phyloP scores from a whole-genome alignment of 2,888 invertebrate species.

The Lasius platythorax region DNA sequence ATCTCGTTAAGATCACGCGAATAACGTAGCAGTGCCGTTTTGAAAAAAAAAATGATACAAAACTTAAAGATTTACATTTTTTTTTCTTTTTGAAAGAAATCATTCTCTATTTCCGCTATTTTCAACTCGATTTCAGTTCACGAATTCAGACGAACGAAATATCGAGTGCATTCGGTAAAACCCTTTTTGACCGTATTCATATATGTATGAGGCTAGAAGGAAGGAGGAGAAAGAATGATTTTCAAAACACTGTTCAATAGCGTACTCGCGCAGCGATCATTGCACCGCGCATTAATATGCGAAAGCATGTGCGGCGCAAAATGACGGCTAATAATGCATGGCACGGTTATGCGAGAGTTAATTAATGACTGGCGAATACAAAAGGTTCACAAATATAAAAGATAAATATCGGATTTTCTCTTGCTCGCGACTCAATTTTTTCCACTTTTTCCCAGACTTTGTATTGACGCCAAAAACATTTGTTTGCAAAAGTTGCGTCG shows the following conservation, averaged over 20 bases:
- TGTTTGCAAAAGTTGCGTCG: slow-evolving; percentile 21
- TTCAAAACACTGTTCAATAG: slow-evolving; percentile 35
- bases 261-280: slow-evolving; percentile 36
- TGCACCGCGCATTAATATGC: slow-evolving; percentile 52
- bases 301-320: slow-evolving; percentile 43
- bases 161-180: slow-evolving; percentile 14
- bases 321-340: slow-evolving; percentile 55
- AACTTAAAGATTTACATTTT: not conserved
- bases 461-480: not conserved
- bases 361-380: slow-evolving; percentile 52
- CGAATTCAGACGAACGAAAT: slow-evolving; percentile 3
- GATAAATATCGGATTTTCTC: slow-evolving; percentile 35
- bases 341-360: slow-evolving; percentile 54
- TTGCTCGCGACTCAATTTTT: slow-evolving; percentile 26
- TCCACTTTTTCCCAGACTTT: not conserved
- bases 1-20: not conserved
- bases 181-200: slow-evolving; percentile 18
- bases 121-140: not conserved
- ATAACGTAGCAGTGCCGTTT: not conserved
- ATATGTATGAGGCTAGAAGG: slow-evolving; percentile 40
- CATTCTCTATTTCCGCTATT: not conserved
- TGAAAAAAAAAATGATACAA: not conserved
- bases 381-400: slow-evolving; percentile 45
- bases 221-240: slow-evolving; percentile 38
- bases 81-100: not conserved